A percentile compares a stretch with the other conserved stretches of the same genome.
Conservation (phyloP, 2,888 invertebrate species). For the Augochlorella aurata region DNA sequence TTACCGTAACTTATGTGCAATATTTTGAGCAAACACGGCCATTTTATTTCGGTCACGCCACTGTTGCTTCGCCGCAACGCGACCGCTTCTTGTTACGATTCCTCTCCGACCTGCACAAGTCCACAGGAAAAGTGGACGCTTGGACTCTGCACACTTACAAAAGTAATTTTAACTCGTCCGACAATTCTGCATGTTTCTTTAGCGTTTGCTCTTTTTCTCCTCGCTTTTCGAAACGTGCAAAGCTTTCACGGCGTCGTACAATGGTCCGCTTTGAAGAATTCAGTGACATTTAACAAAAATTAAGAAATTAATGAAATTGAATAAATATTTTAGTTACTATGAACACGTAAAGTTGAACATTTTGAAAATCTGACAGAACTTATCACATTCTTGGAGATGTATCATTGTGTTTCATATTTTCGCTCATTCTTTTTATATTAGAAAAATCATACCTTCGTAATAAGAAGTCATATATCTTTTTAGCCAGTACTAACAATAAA, state of each 20-base stretch:
- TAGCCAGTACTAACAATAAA: no score
- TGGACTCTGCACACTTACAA: conserved; percentile 4
- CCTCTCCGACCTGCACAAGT: not conserved
- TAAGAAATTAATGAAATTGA: no score
- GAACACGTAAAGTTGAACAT: no score
- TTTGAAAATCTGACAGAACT: no score
- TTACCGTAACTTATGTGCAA: conserved; percentile 60
- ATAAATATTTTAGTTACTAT: no score
- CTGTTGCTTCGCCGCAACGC: not conserved
- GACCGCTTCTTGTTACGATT: not conserved
- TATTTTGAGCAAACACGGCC: conserved; percentile 50
- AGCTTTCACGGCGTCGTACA: not conserved
- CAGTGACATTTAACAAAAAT: no score
- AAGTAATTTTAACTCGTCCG: not conserved
- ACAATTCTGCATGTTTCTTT: not conserved
- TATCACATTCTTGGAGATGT: no score
- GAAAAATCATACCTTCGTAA: no score
- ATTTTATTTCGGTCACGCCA: conserved; percentile 42
- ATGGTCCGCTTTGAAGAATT: no score
- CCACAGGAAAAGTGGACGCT: not conserved
- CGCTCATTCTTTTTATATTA: no score
- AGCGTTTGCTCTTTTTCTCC: not conserved
- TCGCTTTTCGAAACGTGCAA: not conserved
- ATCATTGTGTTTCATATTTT: no score
- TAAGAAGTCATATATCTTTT: no score